Conservation (phyloP, 1,140 invertebrate genomes). For the Ceratoteleas bidentatus region DNA sequence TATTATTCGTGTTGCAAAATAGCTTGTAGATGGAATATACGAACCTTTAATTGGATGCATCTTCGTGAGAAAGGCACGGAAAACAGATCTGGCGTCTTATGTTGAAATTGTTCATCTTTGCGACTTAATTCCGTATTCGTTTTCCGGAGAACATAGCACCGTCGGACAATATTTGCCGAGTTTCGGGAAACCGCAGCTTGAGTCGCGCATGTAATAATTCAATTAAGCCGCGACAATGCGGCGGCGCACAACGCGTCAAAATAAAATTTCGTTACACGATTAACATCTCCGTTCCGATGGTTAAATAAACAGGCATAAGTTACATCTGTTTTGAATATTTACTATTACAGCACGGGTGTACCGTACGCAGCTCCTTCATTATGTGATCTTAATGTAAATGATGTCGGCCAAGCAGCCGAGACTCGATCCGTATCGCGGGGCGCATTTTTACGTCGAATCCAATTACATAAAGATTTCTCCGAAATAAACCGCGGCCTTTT, state of each 20-base stretch:
- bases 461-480: conserved; percentile 50
- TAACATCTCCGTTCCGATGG: conserved; percentile 44
- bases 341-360: conserved; percentile 68
- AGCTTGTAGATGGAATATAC: no score
- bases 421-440: conserved; percentile 39
- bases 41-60: no score
- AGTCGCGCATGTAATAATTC: no score
- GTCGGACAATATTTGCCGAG: no score
- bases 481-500: conserved; percentile 16
- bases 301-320: conserved; percentile 57
- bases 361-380: conserved; percentile 67
- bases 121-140: no score
- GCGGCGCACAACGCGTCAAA: conserved; percentile 23
- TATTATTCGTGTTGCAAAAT: no score
- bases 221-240: no score
- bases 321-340: conserved; percentile 69
- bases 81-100: no score
- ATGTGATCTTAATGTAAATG: conserved; percentile 68
- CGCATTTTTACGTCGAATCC: conserved; percentile 36
- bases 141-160: no score
- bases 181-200: no score
- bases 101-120: no score
- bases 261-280: conserved; percentile 39
- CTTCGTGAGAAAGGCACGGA: no score
- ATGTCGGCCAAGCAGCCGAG: conserved; percentile 53